These are phyloP conservation scores for Aporophyla nigra DNA, from an alignment of 2,888 invertebrate genomes.

Conservation along the genomic window DNA sequence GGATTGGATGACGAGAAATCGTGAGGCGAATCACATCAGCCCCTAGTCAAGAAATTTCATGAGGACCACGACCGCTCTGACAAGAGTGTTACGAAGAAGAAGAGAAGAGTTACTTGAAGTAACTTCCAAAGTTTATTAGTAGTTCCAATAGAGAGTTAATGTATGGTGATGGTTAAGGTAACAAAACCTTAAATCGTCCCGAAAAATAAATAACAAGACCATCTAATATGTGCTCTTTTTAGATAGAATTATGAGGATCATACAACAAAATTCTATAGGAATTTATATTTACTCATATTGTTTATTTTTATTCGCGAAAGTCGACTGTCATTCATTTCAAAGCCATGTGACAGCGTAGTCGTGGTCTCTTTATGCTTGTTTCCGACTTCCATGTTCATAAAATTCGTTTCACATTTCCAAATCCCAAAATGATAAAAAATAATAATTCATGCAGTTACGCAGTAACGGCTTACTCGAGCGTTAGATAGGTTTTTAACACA, in stretches of 20 bases:
- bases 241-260: neutral
- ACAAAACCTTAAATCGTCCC: neutral
- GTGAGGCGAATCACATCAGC: too few species aligned
- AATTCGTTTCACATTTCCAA: slow-evolving; percentile 42
- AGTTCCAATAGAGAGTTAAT: neutral
- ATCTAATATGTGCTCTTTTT: neutral
- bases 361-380: neutral
- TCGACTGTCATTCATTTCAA: slow-evolving; percentile 7
- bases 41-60: too few species aligned
- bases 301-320: neutral
- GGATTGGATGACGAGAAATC: too few species aligned
- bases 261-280: neutral
- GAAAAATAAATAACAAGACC: neutral
- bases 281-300: neutral
- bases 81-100: too few species aligned
- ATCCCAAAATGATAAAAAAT: slow-evolving; percentile 34
- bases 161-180: neutral
- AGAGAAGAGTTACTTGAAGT: too few species aligned
- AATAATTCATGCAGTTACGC: slow-evolving; percentile 43
- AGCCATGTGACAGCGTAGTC: neutral
- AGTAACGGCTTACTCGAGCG: slow-evolving; percentile 29
- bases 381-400: slow-evolving; percentile 8
- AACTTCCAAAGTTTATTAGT: neutral
- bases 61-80: too few species aligned
- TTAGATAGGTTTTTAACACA: slow-evolving; percentile 52